Percentiles rank a stretch among this genome's conserved stretches.
These are phyloP conservation scores for Drosophila phalerata DNA, from an alignment of 2,888 invertebrate genomes.

Conservation along the genomic window DNA sequence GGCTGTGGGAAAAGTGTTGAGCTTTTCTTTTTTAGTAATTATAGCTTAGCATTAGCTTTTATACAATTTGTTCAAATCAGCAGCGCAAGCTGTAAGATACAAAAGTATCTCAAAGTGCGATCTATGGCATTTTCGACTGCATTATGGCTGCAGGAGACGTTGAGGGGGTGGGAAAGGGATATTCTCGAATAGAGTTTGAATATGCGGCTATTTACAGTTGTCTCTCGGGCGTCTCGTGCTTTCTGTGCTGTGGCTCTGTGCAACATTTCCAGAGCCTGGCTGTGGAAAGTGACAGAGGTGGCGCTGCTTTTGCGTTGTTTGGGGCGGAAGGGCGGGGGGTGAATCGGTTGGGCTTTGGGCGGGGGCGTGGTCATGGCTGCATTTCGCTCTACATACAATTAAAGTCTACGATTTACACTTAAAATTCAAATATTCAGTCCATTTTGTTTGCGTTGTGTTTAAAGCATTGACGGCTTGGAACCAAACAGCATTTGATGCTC, in stretches of 20 bases:
- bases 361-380: conserved; percentile 32
- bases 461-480: conserved; percentile 83
- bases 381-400: conserved; percentile 75
- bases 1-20: conserved; percentile 41
- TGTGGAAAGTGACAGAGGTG: conserved; percentile 68
- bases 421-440: conserved; percentile 85
- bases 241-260: conserved; percentile 43
- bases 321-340: not conserved
- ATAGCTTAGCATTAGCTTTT: conserved; percentile 68
- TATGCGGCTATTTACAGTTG: conserved; percentile 65
- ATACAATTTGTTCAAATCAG: conserved; percentile 73
- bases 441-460: conserved; percentile 84
- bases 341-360: conserved; percentile 1
- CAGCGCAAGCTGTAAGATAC: conserved; percentile 49
- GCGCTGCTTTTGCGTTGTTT: conserved; percentile 26
- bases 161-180: conserved; percentile 14
- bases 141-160: conserved; percentile 41
- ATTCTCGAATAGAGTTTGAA: conserved; percentile 7
- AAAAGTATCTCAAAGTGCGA: conserved; percentile 53
- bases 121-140: conserved; percentile 61
- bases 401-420: conserved; percentile 84
- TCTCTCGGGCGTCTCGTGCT: conserved; percentile 31
- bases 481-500: conserved; percentile 82
- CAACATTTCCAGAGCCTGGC: conserved; percentile 73
- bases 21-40: conserved; percentile 40